Percentiles rank a stretch among this genome's conserved stretches.
phyloP scores from a whole-genome alignment of 2,888 invertebrate species.

The Limnephilus lunatus region DNA sequence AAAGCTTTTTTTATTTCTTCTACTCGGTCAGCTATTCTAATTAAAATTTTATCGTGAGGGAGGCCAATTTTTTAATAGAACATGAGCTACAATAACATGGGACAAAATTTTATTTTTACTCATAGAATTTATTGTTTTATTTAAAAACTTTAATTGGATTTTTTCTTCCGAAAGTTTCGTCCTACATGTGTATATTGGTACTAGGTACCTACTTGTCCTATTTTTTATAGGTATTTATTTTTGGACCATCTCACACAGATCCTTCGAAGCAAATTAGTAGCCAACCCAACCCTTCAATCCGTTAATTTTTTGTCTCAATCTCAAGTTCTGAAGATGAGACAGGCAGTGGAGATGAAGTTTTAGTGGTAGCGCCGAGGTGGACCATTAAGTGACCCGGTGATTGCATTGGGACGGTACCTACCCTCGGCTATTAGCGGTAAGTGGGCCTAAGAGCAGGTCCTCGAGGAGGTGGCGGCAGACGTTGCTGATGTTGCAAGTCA shows the following conservation, averaged over 20 bases:
- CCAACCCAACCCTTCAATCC: conserved; percentile 5
- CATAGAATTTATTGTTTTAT: too few species aligned
- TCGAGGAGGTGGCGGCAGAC: background rate
- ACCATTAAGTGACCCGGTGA: conserved; percentile 59
- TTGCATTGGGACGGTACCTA: conserved; percentile 36
- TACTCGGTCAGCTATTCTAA: too few species aligned
- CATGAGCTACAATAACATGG: too few species aligned
- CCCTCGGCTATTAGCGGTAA: conserved; percentile 57
- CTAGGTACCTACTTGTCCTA: background rate
- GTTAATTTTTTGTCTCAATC: conserved; percentile 25
- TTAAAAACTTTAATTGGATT: too few species aligned
- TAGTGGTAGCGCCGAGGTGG: conserved; percentile 2
- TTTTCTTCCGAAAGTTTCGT: too few species aligned
- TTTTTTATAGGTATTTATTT: background rate
- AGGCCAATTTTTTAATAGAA: too few species aligned
- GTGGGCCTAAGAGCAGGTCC: conserved; percentile 53
- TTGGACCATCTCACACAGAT: background rate
- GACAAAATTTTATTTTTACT: too few species aligned
- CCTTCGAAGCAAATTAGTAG: conserved; percentile 12
- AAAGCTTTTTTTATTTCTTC: too few species aligned
- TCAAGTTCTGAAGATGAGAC: background rate
- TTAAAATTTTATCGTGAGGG: too few species aligned
- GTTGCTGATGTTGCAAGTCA: conserved; percentile 51
- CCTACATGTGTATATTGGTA: too few species aligned
- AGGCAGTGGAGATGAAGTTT: background rate